Conservation (phyloP, 2,113 vertebrate genomes). For the Laticauda laticaudata region DNA sequence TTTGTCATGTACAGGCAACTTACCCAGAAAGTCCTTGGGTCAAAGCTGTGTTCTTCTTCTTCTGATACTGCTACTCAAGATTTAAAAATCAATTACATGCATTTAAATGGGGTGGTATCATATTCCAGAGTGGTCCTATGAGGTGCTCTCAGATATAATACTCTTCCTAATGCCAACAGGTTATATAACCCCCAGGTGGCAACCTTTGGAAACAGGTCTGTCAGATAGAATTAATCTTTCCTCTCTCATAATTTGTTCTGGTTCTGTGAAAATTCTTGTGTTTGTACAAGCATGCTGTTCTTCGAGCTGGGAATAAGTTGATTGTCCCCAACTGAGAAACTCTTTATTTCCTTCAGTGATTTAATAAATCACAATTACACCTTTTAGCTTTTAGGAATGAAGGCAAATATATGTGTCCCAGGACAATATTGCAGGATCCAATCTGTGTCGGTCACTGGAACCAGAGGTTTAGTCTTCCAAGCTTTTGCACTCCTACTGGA, state of each 20-base stretch:
- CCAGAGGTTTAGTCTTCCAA: neutral
- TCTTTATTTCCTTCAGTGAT: neutral
- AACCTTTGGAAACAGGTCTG: neutral
- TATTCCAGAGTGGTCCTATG: neutral
- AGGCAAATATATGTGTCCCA: neutral
- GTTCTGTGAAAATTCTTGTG: neutral
- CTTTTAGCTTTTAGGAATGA: slow-evolving; percentile 2
- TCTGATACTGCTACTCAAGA: no score
- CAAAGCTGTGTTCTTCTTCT: neutral
- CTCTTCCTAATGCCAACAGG: neutral
- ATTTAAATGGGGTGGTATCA: neutral
- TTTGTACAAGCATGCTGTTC: neutral
- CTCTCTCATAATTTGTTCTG: neutral
- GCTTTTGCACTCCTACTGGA: neutral
- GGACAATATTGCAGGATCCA: neutral
- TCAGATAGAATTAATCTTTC: neutral
- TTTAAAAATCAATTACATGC: neutral
- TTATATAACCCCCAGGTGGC: neutral
- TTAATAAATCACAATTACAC: slow-evolving; percentile 1
- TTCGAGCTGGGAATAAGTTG: neutral
- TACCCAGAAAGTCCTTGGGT: neutral
- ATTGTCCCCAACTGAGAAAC: neutral
- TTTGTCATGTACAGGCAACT: neutral
- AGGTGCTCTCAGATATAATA: neutral
- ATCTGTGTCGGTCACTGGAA: neutral